Percentiles rank a stretch among this genome's conserved stretches.
Conservation (phyloP, 2,888 invertebrate genomes). For the Pyrrhopygopsis socrates region DNA sequence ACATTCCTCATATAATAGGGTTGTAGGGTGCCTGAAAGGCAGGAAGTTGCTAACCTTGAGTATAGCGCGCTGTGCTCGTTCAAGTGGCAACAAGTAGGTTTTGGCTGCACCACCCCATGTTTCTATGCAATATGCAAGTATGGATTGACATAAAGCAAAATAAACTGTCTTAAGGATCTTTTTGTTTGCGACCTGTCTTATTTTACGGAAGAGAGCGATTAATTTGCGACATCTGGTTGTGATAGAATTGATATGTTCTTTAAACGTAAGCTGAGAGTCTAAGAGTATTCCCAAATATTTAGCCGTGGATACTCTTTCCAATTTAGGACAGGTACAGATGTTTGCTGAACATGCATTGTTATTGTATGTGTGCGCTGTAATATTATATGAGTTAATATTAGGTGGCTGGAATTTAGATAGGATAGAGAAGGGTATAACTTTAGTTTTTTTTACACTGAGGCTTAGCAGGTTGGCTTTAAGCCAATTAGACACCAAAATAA, state of each 20-base stretch:
- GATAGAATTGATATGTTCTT: neutral
- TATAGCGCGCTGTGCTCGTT: neutral
- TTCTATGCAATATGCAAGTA: neutral
- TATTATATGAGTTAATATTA: neutral
- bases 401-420: neutral
- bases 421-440: neutral
- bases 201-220: neutral
- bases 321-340: constrained; percentile 26
- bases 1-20: neutral
- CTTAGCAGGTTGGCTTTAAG: neutral
- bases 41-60: neutral
- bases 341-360: constrained; percentile 24
- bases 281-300: neutral
- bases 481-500: neutral
- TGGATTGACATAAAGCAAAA: constrained; percentile 1
- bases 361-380: neutral
- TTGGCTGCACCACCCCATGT: neutral
- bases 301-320: neutral
- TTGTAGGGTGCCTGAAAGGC: neutral
- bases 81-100: neutral
- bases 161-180: neutral
- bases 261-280: neutral
- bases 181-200: neutral
- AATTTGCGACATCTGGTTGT: neutral
- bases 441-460: neutral